Percentiles rank a stretch among this genome's conserved stretches.
Evolutionary conservation across 2,113 vertebrate genomes (phyloP).

Genomic region (Saiga tatarica): DNA sequence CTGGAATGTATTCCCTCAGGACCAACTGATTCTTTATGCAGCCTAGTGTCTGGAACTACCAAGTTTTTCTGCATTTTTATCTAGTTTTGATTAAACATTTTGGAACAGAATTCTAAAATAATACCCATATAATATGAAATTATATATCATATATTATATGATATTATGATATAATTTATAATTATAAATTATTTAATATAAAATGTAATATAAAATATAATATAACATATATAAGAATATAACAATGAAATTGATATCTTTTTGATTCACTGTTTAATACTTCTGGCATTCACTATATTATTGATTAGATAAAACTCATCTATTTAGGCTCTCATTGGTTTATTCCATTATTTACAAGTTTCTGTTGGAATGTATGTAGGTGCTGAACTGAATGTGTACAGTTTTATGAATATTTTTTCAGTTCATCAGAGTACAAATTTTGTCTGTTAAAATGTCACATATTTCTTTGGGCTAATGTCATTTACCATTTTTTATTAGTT

Average conservation of each 20-base stretch:
- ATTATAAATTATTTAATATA: too few species aligned
- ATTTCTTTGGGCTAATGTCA: slow-evolving; percentile 28
- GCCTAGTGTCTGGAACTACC: not conserved
- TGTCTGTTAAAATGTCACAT: not conserved
- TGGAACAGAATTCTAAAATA: slow-evolving; percentile 24
- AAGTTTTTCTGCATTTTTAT: slow-evolving; percentile 23
- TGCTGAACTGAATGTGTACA: not conserved
- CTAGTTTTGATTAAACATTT: slow-evolving; percentile 17
- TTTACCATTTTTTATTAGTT: slow-evolving; percentile 35
- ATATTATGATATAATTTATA: not conserved
- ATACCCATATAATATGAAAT: not conserved
- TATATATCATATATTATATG: not conserved
- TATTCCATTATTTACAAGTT: not conserved
- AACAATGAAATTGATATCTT: not conserved
- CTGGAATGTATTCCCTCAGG: not conserved
- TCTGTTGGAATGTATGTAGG: not conserved
- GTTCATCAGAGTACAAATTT: slow-evolving; percentile 22
- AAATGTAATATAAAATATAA: not conserved
- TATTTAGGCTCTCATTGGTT: not conserved
- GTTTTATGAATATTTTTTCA: slow-evolving; percentile 44
- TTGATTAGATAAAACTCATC: not conserved
- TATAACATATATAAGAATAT: not conserved
- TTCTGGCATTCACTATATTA: not conserved
- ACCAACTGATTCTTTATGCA: slow-evolving; percentile 27
- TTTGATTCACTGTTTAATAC: not conserved